Conservation (phyloP, 2,888 invertebrate species). For the Sceliomorpha sp. region DNA sequence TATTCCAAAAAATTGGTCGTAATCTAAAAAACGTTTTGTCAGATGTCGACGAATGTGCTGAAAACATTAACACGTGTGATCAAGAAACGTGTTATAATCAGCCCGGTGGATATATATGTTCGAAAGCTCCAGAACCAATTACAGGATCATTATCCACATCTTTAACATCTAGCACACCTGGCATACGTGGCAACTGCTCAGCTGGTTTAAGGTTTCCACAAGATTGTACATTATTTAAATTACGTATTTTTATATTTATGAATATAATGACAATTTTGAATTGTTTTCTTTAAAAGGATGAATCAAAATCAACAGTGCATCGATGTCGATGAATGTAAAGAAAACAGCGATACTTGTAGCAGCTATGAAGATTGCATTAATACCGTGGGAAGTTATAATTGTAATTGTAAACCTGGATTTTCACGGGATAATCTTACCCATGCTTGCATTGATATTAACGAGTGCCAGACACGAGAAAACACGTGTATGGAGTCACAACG, state of each 20-base stretch:
- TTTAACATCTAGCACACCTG: constrained; percentile 19
- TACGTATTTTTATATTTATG: neutral
- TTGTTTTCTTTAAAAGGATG: neutral
- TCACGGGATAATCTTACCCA: constrained; percentile 83
- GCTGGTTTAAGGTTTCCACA: constrained; percentile 23
- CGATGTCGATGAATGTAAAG: constrained; percentile 87
- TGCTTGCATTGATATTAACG: constrained; percentile 89
- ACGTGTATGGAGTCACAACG: constrained; percentile 88
- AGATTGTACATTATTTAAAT: neutral
- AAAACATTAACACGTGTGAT: constrained; percentile 83
- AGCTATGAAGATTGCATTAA: constrained; percentile 86
- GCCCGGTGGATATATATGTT: constrained; percentile 85
- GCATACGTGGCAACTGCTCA: constrained; percentile 28
- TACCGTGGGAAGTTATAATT: constrained; percentile 85
- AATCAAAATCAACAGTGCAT: constrained; percentile 68
- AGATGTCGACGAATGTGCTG: constrained; percentile 91
- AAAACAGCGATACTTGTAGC: constrained; percentile 82
- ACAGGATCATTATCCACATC: constrained; percentile 12
- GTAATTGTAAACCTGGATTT: constrained; percentile 85
- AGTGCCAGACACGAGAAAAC: constrained; percentile 88
- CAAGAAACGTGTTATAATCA: constrained; percentile 85
- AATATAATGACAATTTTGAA: constrained; percentile 34
- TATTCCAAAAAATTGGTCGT: constrained; percentile 53
- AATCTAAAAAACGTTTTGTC: constrained; percentile 41
- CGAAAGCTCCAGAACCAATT: constrained; percentile 64